Evolutionary conservation across 2,888 invertebrate genomes (phyloP).

Genomic region (Cephus spinipes): DNA sequence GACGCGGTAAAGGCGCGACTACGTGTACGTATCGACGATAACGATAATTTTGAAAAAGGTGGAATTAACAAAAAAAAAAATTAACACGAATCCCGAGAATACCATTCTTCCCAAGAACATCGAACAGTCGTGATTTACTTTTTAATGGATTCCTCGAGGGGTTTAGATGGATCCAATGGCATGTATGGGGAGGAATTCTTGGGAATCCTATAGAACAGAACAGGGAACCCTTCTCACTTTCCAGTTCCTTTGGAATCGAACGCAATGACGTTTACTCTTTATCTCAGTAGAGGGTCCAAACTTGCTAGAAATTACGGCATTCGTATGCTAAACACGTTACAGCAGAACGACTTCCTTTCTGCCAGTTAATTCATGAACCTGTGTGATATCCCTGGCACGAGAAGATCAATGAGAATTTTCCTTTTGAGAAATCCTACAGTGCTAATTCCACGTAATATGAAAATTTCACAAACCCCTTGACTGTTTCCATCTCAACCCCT

Average conservation of each 20-base stretch:
- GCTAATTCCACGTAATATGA: background rate
- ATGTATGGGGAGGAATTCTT: background rate
- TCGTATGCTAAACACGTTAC: background rate
- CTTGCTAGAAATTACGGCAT: background rate
- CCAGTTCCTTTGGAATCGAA: background rate
- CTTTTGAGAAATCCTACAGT: background rate
- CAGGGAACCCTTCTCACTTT: background rate
- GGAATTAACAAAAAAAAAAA: background rate
- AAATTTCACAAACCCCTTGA: background rate
- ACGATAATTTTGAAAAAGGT: background rate
- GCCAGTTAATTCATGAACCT: background rate
- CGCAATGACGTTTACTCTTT: background rate
- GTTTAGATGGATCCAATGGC: background rate
- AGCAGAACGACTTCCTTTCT: background rate
- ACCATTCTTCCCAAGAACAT: background rate
- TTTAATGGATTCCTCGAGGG: background rate
- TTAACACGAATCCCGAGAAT: background rate
- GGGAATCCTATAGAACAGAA: background rate
- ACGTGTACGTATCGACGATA: background rate
- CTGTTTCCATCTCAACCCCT: background rate
- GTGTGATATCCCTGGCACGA: background rate
- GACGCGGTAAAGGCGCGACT: background rate
- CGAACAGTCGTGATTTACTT: background rate
- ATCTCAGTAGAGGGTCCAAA: background rate
- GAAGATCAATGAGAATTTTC: background rate